phyloP scores from a whole-genome alignment of 2,113 vertebrate genomes.

The Pimephales promelas region DNA sequence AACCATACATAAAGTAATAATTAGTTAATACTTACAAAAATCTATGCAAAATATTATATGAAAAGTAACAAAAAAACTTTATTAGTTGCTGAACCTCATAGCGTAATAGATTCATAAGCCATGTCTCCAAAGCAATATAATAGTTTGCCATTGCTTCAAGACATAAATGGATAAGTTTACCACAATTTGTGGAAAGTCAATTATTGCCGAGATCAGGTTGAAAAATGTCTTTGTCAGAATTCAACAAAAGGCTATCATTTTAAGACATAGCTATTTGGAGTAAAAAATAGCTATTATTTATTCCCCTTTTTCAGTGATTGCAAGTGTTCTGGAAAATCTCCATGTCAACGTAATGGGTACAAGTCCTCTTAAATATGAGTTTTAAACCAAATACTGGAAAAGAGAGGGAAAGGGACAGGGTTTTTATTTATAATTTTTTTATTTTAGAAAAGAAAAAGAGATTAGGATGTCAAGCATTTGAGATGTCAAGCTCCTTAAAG shows the following conservation, averaged over 20 bases:
- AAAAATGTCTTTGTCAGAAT: constrained; percentile 4
- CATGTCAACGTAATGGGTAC: background rate
- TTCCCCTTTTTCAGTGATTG: constrained; percentile 17
- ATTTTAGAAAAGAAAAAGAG: constrained; percentile 1
- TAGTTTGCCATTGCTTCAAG: background rate
- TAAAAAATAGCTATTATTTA: background rate
- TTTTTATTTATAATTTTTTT: background rate
- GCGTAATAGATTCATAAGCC: background rate
- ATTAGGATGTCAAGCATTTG: background rate
- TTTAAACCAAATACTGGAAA: constrained; percentile 1
- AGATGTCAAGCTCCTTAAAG: background rate
- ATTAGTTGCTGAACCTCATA: background rate
- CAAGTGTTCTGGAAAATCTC: background rate
- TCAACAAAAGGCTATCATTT: constrained; percentile 23
- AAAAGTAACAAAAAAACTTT: background rate
- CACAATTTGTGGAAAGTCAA: constrained; percentile 18
- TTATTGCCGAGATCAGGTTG: constrained; percentile 9
- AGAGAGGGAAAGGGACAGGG: background rate
- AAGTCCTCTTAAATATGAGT: background rate
- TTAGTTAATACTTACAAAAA: too few species aligned
- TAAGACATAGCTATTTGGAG: background rate
- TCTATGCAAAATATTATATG: background rate
- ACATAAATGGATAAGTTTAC: background rate
- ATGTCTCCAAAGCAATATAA: constrained; percentile 10
- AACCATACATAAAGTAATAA: background rate